Percentiles rank a stretch among this genome's conserved stretches.
phyloP scores from a whole-genome alignment of 2,797 vertebrate species.

The Sciurus carolinensis region DNA sequence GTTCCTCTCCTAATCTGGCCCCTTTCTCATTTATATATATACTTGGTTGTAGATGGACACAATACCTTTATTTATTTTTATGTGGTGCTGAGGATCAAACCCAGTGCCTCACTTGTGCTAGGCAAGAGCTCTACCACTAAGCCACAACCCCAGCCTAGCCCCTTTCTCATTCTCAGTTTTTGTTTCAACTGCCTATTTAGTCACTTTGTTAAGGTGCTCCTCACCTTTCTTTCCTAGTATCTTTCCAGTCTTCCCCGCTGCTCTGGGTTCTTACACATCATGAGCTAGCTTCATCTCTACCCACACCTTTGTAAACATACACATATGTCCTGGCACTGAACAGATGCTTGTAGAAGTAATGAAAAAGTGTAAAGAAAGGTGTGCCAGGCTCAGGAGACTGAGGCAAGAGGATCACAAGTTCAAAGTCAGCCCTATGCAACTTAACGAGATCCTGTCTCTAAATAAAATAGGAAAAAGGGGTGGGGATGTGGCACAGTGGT shows the following conservation, averaged over 20 bases:
- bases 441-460: no score
- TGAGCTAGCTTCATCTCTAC: background rate
- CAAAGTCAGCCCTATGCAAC: no score
- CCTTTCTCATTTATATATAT: background rate
- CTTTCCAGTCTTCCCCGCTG: conserved; percentile 16
- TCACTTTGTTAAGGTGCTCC: background rate
- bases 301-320: conserved; percentile 11
- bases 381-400: no score
- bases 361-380: background rate
- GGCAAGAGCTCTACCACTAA: no score
- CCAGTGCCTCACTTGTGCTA: no score
- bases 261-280: background rate
- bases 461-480: no score
- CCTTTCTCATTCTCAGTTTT: background rate
- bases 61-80: no score
- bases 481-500: no score
- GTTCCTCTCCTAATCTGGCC: background rate
- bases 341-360: background rate
- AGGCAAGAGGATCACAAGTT: no score
- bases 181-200: background rate
- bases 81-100: no score
- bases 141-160: no score
- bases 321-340: background rate
- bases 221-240: background rate
- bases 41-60: no score